Evolutionary conservation across 2,113 vertebrate species (phyloP).

Genomic region (Pseudorasbora parva): DNA sequence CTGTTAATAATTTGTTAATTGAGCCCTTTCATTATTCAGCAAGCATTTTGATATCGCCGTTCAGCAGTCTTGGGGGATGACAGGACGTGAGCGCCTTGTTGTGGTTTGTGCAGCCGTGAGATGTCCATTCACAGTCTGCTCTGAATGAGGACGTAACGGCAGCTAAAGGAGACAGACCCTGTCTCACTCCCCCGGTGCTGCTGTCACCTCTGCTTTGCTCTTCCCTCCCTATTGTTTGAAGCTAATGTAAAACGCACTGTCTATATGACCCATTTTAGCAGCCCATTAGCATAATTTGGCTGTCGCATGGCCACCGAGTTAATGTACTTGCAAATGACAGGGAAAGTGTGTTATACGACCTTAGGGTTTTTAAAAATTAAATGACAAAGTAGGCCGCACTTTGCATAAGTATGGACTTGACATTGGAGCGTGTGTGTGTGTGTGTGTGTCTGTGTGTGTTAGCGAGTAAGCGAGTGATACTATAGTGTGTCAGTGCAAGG

Average conservation of each 20-base stretch:
- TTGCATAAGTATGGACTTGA: conserved; percentile 61
- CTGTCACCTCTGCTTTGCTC: conserved; percentile 77
- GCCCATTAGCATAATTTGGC: conserved; percentile 91
- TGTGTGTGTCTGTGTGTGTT: conserved; percentile 27
- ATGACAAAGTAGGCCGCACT: conserved; percentile 82
- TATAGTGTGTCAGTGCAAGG: conserved; percentile 43
- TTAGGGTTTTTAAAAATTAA: conserved; percentile 89
- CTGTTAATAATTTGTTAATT: conserved; percentile 61
- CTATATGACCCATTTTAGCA: conserved; percentile 89
- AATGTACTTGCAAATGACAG: conserved; percentile 93
- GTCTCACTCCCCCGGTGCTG: conserved; percentile 38
- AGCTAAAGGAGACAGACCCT: conserved; percentile 40
- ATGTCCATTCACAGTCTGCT: neutral
- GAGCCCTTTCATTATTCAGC: conserved; percentile 58
- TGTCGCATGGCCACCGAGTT: conserved; percentile 84
- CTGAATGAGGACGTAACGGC: conserved; percentile 13
- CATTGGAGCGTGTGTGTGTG: conserved; percentile 40
- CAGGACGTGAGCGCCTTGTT: conserved; percentile 38
- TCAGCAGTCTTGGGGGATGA: conserved; percentile 35
- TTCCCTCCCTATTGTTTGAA: conserved; percentile 78
- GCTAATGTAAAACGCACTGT: conserved; percentile 79
- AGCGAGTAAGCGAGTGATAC: conserved; percentile 35
- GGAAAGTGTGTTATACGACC: conserved; percentile 89
- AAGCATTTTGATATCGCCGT: conserved; percentile 47
- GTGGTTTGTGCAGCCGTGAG: conserved; percentile 3